phyloP scores from a whole-genome alignment of 1,140 invertebrate genomes.

The Centruroides sculpturatus region DNA sequence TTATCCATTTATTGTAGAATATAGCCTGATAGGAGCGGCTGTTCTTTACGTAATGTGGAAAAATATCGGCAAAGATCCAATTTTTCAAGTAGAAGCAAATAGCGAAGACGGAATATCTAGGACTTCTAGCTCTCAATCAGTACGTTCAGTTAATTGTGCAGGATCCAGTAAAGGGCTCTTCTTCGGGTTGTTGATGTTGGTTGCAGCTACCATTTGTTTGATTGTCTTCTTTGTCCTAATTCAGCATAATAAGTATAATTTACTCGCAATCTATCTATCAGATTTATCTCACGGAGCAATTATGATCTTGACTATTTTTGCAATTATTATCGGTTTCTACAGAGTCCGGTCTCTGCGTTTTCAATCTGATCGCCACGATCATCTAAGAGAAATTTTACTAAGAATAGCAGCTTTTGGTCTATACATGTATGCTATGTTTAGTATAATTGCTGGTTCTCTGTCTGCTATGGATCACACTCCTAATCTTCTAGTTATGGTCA shows the following conservation, averaged over 20 bases:
- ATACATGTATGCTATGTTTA: slow-evolving; percentile 83
- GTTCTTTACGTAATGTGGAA: slow-evolving; percentile 97
- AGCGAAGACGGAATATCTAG: slow-evolving; percentile 5
- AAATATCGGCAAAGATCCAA: slow-evolving; percentile 45
- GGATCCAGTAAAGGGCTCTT: slow-evolving; percentile 78
- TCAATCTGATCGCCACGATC: slow-evolving; percentile 28
- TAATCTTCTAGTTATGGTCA: slow-evolving; percentile 76
- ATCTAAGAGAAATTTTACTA: slow-evolving; percentile 71
- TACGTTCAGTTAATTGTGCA: slow-evolving; percentile 41
- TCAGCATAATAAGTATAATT: slow-evolving; percentile 30
- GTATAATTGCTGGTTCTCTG: slow-evolving; percentile 73
- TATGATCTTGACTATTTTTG: slow-evolving; percentile 70
- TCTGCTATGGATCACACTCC: slow-evolving; percentile 53
- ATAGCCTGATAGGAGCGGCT: slow-evolving; percentile 79
- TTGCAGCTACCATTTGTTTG: slow-evolving; percentile 79
- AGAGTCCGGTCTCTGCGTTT: slow-evolving; percentile 60
- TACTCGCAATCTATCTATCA: slow-evolving; percentile 69
- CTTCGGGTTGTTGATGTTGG: slow-evolving; percentile 73
- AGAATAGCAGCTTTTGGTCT: slow-evolving; percentile 81
- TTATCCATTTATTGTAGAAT: slow-evolving; percentile 93
- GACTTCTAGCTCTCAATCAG: slow-evolving; percentile 7
- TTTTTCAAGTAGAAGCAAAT: slow-evolving; percentile 1
- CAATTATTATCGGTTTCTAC: slow-evolving; percentile 77
- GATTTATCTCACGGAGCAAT: slow-evolving; percentile 77
- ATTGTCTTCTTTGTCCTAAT: slow-evolving; percentile 89